These are phyloP conservation scores for Falco punctatus DNA, from an alignment of 2,113 vertebrate species.

Conservation along the genomic window DNA sequence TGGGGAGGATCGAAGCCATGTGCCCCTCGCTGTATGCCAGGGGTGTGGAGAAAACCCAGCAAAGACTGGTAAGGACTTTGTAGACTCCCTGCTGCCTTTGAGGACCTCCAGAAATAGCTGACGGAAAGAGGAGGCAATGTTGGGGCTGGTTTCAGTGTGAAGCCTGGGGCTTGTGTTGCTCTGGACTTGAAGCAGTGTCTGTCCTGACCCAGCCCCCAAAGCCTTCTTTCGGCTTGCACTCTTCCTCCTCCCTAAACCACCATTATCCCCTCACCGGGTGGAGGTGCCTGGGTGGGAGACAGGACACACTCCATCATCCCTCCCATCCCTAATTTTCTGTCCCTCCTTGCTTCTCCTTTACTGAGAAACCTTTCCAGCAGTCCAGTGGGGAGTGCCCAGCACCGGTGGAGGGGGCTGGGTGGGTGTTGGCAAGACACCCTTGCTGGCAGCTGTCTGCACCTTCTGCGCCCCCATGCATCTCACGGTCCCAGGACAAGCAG, in stretches of 20 bases:
- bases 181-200: accelerated
- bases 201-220: background rate
- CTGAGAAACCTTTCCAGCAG: background rate
- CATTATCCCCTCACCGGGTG: background rate
- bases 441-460: background rate
- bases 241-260: background rate
- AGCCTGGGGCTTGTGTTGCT: background rate
- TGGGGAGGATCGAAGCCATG: background rate
- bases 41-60: background rate
- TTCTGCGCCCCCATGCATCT: background rate
- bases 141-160: background rate
- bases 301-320: background rate
- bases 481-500: accelerated
- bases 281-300: background rate
- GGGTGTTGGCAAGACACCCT: accelerated
- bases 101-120: background rate
- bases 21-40: background rate
- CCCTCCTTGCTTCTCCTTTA: background rate
- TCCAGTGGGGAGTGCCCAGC: background rate
- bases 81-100: background rate
- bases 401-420: accelerated
- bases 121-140: accelerated
- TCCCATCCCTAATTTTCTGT: background rate
- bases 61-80: background rate
- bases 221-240: background rate